phyloP scores from a whole-genome alignment of 1,140 invertebrate genomes.

The Gryon sp. region DNA sequence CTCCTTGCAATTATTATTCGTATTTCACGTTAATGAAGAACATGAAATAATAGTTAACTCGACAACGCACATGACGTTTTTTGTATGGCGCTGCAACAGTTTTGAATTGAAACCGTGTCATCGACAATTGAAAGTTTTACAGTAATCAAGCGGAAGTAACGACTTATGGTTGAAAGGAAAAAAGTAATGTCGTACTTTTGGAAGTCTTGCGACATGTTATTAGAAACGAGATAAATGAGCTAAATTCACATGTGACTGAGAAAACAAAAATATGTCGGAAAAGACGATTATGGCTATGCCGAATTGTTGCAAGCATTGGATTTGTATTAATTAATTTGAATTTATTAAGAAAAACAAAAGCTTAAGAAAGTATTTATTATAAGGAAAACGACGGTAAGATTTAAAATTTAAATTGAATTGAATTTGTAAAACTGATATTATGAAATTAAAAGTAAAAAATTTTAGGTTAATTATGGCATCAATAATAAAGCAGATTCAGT shows the following conservation, averaged over 20 bases:
- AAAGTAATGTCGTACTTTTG: slow-evolving; percentile 3
- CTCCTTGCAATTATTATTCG: slow-evolving; percentile 36
- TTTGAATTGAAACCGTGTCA: slow-evolving; percentile 20
- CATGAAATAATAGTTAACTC: slow-evolving; percentile 10
- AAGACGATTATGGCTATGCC: slow-evolving; percentile 17
- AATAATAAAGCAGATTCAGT: too few relatives aligned
- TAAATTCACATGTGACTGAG: slow-evolving; percentile 24
- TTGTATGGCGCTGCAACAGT: neutral
- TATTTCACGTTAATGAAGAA: slow-evolving; percentile 36
- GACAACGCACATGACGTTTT: neutral
- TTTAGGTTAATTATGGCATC: too few relatives aligned
- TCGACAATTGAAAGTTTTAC: slow-evolving; percentile 1
- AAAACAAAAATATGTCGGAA: slow-evolving; percentile 11
- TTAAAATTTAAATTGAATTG: too few relatives aligned
- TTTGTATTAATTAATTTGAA: too few relatives aligned
- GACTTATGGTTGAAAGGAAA: slow-evolving; percentile 12
- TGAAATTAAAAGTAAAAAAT: too few relatives aligned
- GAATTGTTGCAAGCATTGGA: too few relatives aligned
- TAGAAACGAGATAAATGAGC: slow-evolving; percentile 29
- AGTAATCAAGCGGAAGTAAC: slow-evolving; percentile 15
- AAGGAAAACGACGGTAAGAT: too few relatives aligned
- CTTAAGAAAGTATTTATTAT: too few relatives aligned
- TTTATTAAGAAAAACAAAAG: too few relatives aligned
- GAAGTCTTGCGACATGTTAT: slow-evolving; percentile 7
- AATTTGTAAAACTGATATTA: too few relatives aligned